phyloP scores from a whole-genome alignment of 2,113 vertebrate genomes.

The Dendrocopos noguchii region DNA sequence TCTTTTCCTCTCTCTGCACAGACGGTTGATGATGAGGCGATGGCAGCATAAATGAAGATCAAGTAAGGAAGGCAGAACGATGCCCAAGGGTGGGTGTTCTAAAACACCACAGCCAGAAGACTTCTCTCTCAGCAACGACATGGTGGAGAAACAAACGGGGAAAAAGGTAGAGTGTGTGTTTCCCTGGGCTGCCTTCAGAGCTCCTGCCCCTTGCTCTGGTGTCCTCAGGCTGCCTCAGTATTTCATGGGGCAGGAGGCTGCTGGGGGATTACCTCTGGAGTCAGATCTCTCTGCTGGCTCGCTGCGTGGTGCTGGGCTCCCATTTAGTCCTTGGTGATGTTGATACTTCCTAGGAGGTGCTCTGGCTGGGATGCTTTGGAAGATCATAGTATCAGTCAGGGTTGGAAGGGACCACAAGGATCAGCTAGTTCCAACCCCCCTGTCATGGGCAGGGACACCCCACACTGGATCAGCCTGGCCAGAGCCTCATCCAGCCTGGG shows the following conservation, averaged over 20 bases:
- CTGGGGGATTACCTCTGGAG: fast-evolving
- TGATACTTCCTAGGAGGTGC: fast-evolving
- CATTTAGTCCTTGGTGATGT: fast-evolving
- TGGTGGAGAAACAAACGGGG: conserved; percentile 99
- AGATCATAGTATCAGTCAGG: too few relatives aligned
- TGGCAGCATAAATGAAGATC: conserved; percentile 97
- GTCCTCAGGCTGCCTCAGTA: fast-evolving
- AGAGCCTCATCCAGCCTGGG: too few relatives aligned
- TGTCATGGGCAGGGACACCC: too few relatives aligned
- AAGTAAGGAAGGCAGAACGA: conserved; percentile 97
- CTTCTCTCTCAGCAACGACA: conserved; percentile 97
- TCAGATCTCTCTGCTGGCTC: not conserved
- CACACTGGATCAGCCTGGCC: too few relatives aligned
- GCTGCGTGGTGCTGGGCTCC: not conserved
- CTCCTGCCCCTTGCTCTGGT: not conserved
- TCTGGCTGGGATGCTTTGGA: not conserved
- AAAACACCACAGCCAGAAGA: conserved; percentile 98
- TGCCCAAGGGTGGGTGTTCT: conserved; percentile 99
- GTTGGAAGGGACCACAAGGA: too few relatives aligned
- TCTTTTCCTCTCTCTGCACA: conserved; percentile 66
- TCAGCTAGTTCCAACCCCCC: too few relatives aligned
- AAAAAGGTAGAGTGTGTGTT: conserved; percentile 85
- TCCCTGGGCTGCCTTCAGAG: not conserved
- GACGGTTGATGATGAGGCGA: conserved; percentile 97
- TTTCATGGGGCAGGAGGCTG: not conserved